Conservation (phyloP, 2,888 invertebrate species). For the Nemotelus nigrinus region DNA sequence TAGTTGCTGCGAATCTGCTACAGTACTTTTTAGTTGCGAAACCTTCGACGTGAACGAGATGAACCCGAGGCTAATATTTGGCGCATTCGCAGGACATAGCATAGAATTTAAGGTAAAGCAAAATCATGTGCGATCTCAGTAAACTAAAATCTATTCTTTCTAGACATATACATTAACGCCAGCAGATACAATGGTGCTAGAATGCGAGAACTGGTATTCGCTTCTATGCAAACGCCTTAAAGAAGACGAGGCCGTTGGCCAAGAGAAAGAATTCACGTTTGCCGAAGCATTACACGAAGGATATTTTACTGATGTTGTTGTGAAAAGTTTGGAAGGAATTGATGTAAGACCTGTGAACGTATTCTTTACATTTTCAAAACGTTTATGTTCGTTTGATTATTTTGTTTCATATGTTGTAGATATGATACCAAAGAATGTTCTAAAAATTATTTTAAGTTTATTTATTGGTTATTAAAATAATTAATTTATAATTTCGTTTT, state of each 20-base stretch:
- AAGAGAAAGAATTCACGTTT: conserved; percentile 71
- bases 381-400: neutral
- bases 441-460: neutral
- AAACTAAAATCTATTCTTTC: conserved; percentile 22
- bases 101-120: conserved; percentile 70
- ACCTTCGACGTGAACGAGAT: conserved; percentile 70
- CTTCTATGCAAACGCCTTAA: conserved; percentile 70
- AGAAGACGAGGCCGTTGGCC: conserved; percentile 65
- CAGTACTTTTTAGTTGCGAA: conserved; percentile 74
- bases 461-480: conserved; percentile 12
- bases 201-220: conserved; percentile 72
- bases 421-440: neutral
- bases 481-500: neutral
- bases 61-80: conserved; percentile 67
- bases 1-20: conserved; percentile 61
- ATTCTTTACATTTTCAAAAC: neutral
- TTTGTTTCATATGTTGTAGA: neutral
- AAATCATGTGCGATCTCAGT: neutral
- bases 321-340: conserved; percentile 59
- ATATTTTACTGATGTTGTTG: conserved; percentile 70
- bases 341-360: conserved; percentile 53
- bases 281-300: conserved; percentile 73
- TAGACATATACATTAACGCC: conserved; percentile 67
- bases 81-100: conserved; percentile 73
- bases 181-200: conserved; percentile 68